phyloP scores from a whole-genome alignment of 2,888 invertebrate species.

The Lamellibrachia columna region DNA sequence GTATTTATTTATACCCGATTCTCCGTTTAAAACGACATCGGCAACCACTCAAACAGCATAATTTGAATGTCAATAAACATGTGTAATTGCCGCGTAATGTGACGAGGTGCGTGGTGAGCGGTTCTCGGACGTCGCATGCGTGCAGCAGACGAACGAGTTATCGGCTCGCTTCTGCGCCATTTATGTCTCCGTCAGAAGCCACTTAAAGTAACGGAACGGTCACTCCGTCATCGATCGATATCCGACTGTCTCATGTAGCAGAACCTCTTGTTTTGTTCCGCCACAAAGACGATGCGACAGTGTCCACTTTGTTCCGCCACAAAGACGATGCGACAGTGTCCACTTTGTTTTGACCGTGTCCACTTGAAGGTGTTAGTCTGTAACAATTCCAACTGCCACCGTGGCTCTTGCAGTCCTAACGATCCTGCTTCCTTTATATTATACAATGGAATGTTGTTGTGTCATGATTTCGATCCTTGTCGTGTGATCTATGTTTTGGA shows the following conservation, averaged over 20 bases:
- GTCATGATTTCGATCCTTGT: neutral
- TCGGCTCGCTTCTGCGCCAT: neutral
- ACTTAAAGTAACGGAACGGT: conserved; percentile 10
- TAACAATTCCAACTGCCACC: neutral
- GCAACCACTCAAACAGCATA: neutral
- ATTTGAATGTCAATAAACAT: conserved; percentile 12
- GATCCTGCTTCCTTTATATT: neutral
- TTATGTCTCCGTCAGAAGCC: neutral
- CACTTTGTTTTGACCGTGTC: neutral
- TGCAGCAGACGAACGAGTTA: neutral
- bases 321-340: neutral
- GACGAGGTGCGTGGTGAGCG: neutral
- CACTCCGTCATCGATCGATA: conserved; percentile 9
- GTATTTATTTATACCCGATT: neutral
- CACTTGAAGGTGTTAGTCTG: neutral
- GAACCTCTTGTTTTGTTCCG: neutral
- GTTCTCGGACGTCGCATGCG: neutral
- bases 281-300: neutral
- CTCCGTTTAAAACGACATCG: neutral
- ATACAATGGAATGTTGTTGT: neutral
- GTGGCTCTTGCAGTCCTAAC: neutral
- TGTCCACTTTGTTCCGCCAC: neutral
- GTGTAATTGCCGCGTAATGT: neutral
- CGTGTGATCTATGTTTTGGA: too few relatives aligned
- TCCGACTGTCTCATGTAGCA: neutral